Percentiles rank a stretch among this genome's conserved stretches.
Evolutionary conservation across 2,113 vertebrate genomes (phyloP).

Genomic region (Dromaius novaehollandiae): DNA sequence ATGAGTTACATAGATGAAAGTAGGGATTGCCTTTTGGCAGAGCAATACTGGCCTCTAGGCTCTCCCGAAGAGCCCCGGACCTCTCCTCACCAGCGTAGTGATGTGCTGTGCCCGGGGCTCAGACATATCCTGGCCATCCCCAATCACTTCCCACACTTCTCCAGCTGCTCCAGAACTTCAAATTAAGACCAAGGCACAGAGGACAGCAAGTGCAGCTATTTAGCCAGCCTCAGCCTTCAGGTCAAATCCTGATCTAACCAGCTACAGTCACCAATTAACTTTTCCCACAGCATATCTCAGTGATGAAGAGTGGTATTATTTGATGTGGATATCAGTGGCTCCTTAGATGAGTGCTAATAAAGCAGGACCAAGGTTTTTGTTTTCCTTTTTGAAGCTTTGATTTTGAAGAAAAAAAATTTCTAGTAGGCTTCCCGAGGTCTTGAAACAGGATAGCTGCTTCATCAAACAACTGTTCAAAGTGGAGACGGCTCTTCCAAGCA

Average conservation of each 20-base stretch:
- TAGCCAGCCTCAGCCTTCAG: background rate
- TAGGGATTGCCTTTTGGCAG: background rate
- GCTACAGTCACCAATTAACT: background rate
- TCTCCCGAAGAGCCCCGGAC: background rate
- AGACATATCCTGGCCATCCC: too few relatives aligned
- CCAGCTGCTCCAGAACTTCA: background rate
- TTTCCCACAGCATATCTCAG: background rate
- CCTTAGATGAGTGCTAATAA: background rate
- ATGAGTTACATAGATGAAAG: background rate
- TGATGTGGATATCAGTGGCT: background rate
- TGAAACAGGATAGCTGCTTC: background rate
- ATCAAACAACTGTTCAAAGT: background rate
- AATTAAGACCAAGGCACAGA: background rate
- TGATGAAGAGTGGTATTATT: background rate
- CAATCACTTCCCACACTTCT: background rate
- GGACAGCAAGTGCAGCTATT: background rate
- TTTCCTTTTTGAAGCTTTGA: background rate
- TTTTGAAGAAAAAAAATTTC: background rate
- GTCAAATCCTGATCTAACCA: background rate
- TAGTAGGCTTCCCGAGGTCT: background rate
- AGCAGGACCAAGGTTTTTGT: background rate
- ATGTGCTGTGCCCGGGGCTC: fast-evolving
- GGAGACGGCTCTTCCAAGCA: background rate
- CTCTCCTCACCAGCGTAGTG: background rate
- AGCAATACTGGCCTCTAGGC: fast-evolving